Base-by-base conservation (phyloP, 1,140 invertebrate species). In the Drosophila biarmipes region DNA sequence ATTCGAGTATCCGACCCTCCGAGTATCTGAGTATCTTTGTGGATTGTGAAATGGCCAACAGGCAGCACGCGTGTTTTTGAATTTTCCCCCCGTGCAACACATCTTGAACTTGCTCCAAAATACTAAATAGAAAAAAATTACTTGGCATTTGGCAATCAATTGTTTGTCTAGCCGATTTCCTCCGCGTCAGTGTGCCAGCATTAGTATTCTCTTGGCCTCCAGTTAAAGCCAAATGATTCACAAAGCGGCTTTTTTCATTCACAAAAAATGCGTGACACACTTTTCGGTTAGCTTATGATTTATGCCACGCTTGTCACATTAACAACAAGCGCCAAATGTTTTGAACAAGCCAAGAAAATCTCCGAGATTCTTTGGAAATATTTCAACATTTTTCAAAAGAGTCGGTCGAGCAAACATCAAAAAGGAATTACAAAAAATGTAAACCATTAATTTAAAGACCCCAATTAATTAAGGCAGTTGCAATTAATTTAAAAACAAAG, bases 141-240 rank as follows among this genome's bases (percentile, higher is more conserved):
- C 59, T 75, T 75, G 72, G 73, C 62, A 77, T 77, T 77, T 77
- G 63, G 73, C 73, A 77, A 77, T 77, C 73, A 76, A 77, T 76
- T 76, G 73, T 77, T 77, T 76, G 72, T 75, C 72, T 75, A 73
- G 72, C 72, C 72, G 59, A 75, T 75, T 75, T 75, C 72, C 71
- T 74, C 53, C 31, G 29, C 40, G 17, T 29, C 27, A n/a, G 27
- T n/a, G 45, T 35, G 17, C 12, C 27, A 0, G 34, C 52, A n/a
- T 40, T 52, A 0, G 34, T 61, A n/a, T 40, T 61, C 48, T 55
- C 31, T 69, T 69, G 66, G 66, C 66, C 64, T 29, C 61, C 53
- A 66, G 74, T 75, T 75, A 75, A 75, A 75, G 48, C 73, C 72
- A 75, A 75, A 57, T 75, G 59, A 74, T 75, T 74, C 72, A 75